Conservation (phyloP, 2,888 invertebrate species). For the Tholera decimalis region DNA sequence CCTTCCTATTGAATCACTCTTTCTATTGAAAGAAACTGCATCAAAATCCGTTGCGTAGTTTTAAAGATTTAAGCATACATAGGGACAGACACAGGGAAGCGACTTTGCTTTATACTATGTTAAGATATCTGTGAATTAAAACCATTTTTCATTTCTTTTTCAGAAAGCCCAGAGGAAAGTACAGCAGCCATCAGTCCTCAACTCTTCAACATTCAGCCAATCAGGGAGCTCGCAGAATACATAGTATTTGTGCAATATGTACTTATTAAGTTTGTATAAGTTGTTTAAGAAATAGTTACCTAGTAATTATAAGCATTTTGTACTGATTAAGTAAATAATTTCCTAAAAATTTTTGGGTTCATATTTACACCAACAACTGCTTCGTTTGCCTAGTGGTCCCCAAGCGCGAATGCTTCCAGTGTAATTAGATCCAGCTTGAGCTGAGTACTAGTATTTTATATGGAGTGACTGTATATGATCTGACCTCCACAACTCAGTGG, state of each 20-base stretch:
- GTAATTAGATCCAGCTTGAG: too few species aligned
- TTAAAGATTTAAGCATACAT: too few species aligned
- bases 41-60: too few species aligned
- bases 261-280: constrained; percentile 43
- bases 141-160: constrained; percentile 57
- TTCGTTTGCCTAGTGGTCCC: neutral
- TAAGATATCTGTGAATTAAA: neutral
- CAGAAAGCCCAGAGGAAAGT: constrained; percentile 82
- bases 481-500: too few species aligned
- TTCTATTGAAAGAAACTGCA: too few species aligned
- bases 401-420: too few species aligned
- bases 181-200: constrained; percentile 68
- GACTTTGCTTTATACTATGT: too few species aligned
- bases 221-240: constrained; percentile 83
- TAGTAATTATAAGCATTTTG: constrained; percentile 22
- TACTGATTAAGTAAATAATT: constrained; percentile 47
- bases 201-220: constrained; percentile 84
- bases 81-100: too few species aligned
- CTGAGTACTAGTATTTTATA: too few species aligned
- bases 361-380: neutral
- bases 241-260: constrained; percentile 41
- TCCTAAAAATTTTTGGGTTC: constrained; percentile 4
- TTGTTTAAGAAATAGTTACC: constrained; percentile 19
- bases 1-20: too few species aligned
- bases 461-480: too few species aligned